These are phyloP conservation scores for Dolichoris vasculosae DNA, from an alignment of 1,140 invertebrate species.

Conservation along the genomic window DNA sequence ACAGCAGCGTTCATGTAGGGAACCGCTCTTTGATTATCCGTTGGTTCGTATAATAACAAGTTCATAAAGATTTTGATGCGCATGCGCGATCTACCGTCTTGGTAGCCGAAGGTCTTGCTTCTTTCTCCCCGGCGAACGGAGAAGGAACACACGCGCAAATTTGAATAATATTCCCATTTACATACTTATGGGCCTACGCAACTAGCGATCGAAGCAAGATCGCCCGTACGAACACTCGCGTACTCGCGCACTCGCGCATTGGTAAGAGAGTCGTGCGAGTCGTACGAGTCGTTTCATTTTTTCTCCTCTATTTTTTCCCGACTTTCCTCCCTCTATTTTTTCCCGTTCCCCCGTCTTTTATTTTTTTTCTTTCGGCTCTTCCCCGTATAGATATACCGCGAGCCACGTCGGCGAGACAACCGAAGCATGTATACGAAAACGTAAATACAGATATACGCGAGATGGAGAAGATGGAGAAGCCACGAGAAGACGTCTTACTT, in stretches of 20 bases:
- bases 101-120: conserved; percentile 19
- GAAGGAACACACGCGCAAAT: conserved; percentile 46
- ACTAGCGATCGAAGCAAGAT: conserved; percentile 56
- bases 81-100: conserved; percentile 56
- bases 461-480: background rate
- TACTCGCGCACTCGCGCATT: conserved; percentile 37
- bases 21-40: conserved; percentile 73
- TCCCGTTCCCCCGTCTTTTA: background rate
- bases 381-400: background rate
- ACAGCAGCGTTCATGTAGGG: conserved; percentile 47
- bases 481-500: conserved; percentile 71
- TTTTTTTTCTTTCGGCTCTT: background rate
- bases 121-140: background rate
- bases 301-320: no score
- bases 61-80: conserved; percentile 71
- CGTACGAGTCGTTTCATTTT: conserved; percentile 10
- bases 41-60: conserved; percentile 69
- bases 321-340: conserved; percentile 30
- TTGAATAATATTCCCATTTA: conserved; percentile 69
- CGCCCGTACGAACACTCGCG: conserved; percentile 13
- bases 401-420: background rate
- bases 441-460: background rate
- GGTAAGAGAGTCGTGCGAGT: no score
- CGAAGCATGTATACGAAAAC: background rate
- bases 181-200: conserved; percentile 63